Conservation (phyloP, 2,113 vertebrate genomes). For the Crypturellus undulatus region DNA sequence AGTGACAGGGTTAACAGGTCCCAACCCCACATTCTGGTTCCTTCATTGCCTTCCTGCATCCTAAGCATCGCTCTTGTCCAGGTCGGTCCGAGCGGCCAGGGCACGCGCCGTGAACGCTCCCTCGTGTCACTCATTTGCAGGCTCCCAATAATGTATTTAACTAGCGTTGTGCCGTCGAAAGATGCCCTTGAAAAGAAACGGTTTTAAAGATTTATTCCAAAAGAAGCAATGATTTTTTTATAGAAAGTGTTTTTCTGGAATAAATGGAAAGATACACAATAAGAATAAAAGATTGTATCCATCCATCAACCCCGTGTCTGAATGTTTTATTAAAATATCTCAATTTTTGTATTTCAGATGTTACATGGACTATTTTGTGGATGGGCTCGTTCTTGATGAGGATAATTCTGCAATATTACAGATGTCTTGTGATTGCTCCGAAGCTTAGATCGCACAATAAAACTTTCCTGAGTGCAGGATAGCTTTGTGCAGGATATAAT, state of each 20-base stretch:
- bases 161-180: conserved; percentile 25
- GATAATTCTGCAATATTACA: not conserved
- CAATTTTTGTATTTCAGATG: conserved; percentile 4
- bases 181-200: not conserved
- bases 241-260: conserved; percentile 4
- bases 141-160: conserved; percentile 71
- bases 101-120: conserved; percentile 55
- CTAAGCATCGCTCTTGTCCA: not conserved
- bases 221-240: not conserved
- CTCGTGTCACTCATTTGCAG: conserved; percentile 37
- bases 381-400: not conserved
- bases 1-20: not conserved
- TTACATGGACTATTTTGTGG: not conserved
- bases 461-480: not conserved
- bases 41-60: not conserved
- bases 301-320: not conserved
- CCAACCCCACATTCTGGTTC: not conserved
- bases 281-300: conserved; percentile 34
- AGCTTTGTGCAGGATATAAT: not conserved
- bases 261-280: not conserved
- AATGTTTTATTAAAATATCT: conserved; percentile 1
- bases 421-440: not conserved
- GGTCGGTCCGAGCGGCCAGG: not conserved
- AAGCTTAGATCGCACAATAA: not conserved
- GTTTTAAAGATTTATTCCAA: conserved; percentile 46